Base-by-base conservation (phyloP, 2,113 vertebrate species). In the Ctenomys sociabilis region DNA sequence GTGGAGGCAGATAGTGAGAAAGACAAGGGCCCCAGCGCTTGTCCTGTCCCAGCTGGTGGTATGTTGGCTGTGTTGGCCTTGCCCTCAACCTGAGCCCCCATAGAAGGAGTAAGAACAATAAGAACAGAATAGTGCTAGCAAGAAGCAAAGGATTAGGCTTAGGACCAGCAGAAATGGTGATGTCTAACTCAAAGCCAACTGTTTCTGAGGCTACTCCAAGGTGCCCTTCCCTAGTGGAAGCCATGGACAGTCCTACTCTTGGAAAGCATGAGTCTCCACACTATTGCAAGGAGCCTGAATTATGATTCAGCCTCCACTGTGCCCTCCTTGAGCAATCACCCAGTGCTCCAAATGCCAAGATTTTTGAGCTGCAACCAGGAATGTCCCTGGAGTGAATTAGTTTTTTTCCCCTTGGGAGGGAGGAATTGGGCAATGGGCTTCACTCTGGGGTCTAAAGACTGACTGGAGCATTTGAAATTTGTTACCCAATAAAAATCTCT, bases 401-500 rank as follows among this genome's bases (percentile, higher is more conserved):
- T 14, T 93, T 96, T n/a, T 54, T 89, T 82, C 19, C 4, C 54
- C 26, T 13, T 28, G 16, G 59, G 64, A 54, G 59, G 75, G 70
- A 40, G 90, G 45, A 17, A 92, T 90, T 95, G 94, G 96, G 81
- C 66, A 70, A 91, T 1, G 3, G 78, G 68, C 93, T 96, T 78
- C 90, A 91, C 59, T 96, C 95, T 26, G 52, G 94, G 88, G 94
- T 96, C 94, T 96, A 92, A 64, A 95, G 94, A 94, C 86, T 95
- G 94, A 97, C 96, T 90, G 68, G 90, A 93, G 96, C 94, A 97
- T 97, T 97, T 97, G 96, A 97, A 94, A 97, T 97, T 96, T 97
- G 97, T 97, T 97, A 98, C 92, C 97, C 96, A 97, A 96, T 97
- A 97, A 97, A 97, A 98, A 96, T 91, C 96, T 97, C 94, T 94